These are phyloP conservation scores for Leptopilina boulardi DNA, from an alignment of 1,140 invertebrate species.

Conservation along the genomic window DNA sequence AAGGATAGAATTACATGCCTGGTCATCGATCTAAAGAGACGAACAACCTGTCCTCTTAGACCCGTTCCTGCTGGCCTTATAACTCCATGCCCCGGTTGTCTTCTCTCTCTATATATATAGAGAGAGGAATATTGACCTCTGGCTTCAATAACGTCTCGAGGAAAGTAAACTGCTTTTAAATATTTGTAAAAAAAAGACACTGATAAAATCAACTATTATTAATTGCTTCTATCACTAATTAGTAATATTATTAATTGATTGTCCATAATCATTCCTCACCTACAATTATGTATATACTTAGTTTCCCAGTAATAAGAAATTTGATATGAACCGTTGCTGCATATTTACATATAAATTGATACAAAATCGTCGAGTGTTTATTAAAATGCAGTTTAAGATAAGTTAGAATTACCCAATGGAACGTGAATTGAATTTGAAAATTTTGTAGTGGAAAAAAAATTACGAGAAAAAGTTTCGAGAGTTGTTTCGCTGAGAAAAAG, in stretches of 20 bases:
- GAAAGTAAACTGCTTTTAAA: neutral
- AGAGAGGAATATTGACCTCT: slow-evolving; percentile 10
- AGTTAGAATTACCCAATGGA: neutral
- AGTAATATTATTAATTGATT: neutral
- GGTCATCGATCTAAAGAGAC: slow-evolving; percentile 38
- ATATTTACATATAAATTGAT: neutral
- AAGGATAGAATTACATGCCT: neutral
- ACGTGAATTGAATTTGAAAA: neutral
- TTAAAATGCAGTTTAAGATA: neutral
- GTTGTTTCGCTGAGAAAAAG: neutral
- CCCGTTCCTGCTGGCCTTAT: slow-evolving; percentile 54
- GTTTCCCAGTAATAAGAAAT: neutral
- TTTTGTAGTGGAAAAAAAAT: neutral
- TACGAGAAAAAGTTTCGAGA: neutral
- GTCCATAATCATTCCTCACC: neutral
- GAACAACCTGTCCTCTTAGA: slow-evolving; percentile 57
- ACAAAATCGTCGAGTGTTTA: neutral
- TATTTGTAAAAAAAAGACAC: too few relatives aligned
- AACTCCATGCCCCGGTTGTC: slow-evolving; percentile 57
- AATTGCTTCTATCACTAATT: neutral
- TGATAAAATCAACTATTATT: neutral
- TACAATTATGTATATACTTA: neutral
- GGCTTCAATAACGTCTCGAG: neutral
- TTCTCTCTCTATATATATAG: too few relatives aligned
- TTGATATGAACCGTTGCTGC: neutral